These are phyloP conservation scores for Cardiocondyla obscurior DNA, from an alignment of 1,140 invertebrate genomes.

Conservation along the genomic window DNA sequence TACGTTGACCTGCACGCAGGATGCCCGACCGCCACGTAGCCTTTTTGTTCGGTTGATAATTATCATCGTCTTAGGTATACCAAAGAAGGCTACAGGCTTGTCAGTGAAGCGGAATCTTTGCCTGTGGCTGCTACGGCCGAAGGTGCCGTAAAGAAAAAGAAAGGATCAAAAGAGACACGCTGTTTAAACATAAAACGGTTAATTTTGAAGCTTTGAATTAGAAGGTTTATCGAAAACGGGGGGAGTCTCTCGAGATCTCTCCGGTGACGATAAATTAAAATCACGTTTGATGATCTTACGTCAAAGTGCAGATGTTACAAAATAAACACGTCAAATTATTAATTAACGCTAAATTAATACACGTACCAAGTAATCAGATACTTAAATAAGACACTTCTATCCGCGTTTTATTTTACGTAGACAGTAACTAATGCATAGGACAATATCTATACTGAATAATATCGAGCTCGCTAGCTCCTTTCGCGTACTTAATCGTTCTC, in stretches of 20 bases:
- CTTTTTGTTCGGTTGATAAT: conserved; percentile 42
- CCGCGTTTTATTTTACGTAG: neutral
- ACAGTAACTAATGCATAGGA: too few relatives aligned
- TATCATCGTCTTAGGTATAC: conserved; percentile 37
- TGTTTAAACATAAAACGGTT: conserved; percentile 9
- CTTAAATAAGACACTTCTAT: neutral
- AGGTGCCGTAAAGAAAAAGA: neutral
- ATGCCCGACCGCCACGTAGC: conserved; percentile 14
- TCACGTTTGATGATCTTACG: neutral
- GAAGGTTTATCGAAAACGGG: neutral
- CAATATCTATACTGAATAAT: neutral
- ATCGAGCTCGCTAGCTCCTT: neutral
- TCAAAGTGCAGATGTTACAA: neutral
- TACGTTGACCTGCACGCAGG: conserved; percentile 46
- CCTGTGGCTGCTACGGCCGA: conserved; percentile 9
- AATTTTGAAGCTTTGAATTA: neutral
- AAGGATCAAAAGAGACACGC: neutral
- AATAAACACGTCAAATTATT: neutral
- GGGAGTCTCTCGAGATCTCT: neutral
- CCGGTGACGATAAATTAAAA: neutral
- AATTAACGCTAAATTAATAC: neutral
- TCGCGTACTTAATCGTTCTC: conserved; percentile 20
- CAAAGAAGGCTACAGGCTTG: neutral
- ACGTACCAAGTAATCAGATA: neutral
- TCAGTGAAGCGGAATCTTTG: conserved; percentile 35